phyloP scores from a whole-genome alignment of 2,113 vertebrate genomes.

The Hyla sarda region DNA sequence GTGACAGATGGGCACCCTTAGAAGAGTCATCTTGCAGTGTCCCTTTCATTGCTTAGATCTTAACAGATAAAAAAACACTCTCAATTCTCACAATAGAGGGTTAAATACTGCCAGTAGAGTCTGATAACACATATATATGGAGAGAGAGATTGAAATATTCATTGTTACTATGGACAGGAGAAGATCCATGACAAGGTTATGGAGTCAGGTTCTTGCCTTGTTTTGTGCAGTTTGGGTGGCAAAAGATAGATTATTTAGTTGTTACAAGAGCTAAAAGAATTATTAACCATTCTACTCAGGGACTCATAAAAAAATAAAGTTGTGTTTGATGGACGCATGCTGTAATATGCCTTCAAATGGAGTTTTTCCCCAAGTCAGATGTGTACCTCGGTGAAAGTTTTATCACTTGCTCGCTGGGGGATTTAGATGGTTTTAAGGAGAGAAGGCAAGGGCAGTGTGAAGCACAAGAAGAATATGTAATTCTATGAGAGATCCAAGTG shows the following conservation, averaged over 20 bases:
- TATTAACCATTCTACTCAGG: constrained; percentile 28
- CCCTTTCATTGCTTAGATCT: not conserved
- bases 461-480: constrained; percentile 13
- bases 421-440: constrained; percentile 26
- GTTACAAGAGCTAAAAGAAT: constrained; percentile 1
- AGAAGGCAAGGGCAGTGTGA: constrained; percentile 11
- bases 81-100: not conserved
- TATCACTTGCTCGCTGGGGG: not conserved
- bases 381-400: constrained; percentile 14
- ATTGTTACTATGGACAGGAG: not conserved
- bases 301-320: constrained; percentile 7
- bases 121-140: not conserved
- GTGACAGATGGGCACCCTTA: constrained; percentile 29
- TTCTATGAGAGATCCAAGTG: not conserved
- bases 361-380: constrained; percentile 27
- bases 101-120: not conserved
- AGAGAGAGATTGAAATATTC: not conserved
- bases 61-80: not conserved
- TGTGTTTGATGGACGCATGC: constrained; percentile 8
- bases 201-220: not conserved
- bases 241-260: constrained; percentile 8
- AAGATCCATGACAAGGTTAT: not conserved
- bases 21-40: not conserved
- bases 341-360: constrained; percentile 7
- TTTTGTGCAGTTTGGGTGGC: not conserved